A percentile compares a stretch with the other conserved stretches of the same genome.
Evolutionary conservation across 1,140 invertebrate genomes (phyloP).

Genomic region (Neodiprion pinetum): DNA sequence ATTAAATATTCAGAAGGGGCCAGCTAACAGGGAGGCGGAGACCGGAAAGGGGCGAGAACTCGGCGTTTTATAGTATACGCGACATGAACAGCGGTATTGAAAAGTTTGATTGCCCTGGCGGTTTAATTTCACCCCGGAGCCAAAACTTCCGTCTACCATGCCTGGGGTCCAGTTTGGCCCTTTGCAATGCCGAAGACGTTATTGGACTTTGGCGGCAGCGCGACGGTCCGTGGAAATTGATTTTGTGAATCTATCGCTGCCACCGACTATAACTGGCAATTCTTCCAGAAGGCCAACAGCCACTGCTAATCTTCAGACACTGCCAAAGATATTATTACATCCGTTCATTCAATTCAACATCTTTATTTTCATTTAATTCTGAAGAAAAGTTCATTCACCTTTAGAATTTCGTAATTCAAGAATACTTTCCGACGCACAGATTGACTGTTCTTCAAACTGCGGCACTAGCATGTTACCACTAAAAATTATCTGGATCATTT

Average conservation of each 20-base stretch:
- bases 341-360: neutral
- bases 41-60: neutral
- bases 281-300: neutral
- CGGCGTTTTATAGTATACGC: constrained; percentile 35
- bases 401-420: too few species aligned
- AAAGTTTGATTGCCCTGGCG: constrained; percentile 38
- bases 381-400: neutral
- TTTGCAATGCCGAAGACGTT: neutral
- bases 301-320: too few species aligned
- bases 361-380: neutral
- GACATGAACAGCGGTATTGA: constrained; percentile 38
- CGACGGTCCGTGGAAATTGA: constrained; percentile 32
- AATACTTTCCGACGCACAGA: too few species aligned
- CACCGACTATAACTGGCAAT: neutral
- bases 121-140: constrained; percentile 31
- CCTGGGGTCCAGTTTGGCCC: neutral
- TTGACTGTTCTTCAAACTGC: too few species aligned
- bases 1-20: neutral
- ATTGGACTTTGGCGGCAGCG: neutral
- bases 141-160: neutral
- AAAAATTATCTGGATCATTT: too few species aligned
- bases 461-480: too few species aligned
- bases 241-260: constrained; percentile 28
- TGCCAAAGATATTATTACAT: too few species aligned
- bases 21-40: too few species aligned